Conservation (phyloP, 2,888 invertebrate species). For the Opisthograptis luteolata region DNA sequence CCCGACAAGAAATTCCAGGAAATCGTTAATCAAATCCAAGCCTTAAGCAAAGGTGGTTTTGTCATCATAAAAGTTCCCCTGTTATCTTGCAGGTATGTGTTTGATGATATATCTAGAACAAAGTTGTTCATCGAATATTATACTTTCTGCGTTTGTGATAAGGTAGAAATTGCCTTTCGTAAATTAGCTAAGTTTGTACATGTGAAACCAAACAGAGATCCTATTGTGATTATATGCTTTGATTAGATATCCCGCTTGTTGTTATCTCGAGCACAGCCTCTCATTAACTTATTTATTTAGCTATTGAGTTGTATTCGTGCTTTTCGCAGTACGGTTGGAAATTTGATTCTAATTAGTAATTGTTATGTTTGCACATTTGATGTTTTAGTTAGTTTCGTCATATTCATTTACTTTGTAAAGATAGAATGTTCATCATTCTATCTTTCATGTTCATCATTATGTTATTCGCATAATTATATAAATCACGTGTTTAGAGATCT, state of each 20-base stretch:
- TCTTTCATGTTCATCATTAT: too few species aligned
- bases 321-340: background rate
- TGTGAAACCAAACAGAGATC: constrained; percentile 42
- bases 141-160: constrained; percentile 33
- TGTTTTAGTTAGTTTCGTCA: background rate
- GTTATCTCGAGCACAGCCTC: constrained; percentile 48
- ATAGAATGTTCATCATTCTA: too few species aligned
- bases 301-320: constrained; percentile 36
- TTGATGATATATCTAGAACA: constrained; percentile 39
- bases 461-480: too few species aligned
- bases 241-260: constrained; percentile 56
- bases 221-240: constrained; percentile 59
- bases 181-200: constrained; percentile 28
- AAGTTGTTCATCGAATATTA: constrained; percentile 34
- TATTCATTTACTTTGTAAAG: background rate
- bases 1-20: constrained; percentile 56
- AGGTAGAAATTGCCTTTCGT: constrained; percentile 31
- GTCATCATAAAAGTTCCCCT: constrained; percentile 65
- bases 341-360: constrained; percentile 14
- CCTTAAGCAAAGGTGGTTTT: constrained; percentile 62
- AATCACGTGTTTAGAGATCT: too few species aligned
- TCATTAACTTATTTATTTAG: constrained; percentile 40
- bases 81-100: constrained; percentile 52
- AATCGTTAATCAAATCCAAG: constrained; percentile 69
- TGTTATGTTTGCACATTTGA: background rate